These are phyloP conservation scores for Apodemus sylvaticus DNA, from an alignment of 2,113 vertebrate genomes.

Conservation along the genomic window DNA sequence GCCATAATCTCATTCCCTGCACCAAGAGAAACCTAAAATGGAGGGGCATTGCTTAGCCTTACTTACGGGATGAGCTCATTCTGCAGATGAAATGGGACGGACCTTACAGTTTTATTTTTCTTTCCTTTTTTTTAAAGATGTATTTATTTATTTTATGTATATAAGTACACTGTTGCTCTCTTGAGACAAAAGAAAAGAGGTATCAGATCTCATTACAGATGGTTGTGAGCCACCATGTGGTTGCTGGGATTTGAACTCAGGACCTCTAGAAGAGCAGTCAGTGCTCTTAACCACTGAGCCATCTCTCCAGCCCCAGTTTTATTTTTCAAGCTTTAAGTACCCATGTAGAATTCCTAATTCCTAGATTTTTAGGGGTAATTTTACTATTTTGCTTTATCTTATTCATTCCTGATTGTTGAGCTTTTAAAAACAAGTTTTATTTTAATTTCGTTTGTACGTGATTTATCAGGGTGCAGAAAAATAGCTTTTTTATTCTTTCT, in stretches of 20 bases:
- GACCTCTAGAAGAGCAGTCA: no score
- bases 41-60: not conserved
- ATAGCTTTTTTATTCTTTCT: constrained; percentile 5
- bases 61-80: not conserved
- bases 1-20: not conserved
- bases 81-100: not conserved
- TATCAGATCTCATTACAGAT: no score
- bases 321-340: not conserved
- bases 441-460: constrained; percentile 25
- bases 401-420: not conserved
- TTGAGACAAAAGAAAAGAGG: no score
- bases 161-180: no score
- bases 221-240: no score
- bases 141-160: no score
- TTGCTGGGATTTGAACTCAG: no score
- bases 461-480: not conserved
- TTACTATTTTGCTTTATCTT: not conserved
- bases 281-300: no score
- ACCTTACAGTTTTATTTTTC: not conserved
- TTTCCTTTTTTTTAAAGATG: no score
- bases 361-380: not conserved
- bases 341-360: not conserved
- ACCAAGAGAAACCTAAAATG: not conserved
- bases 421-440: not conserved
- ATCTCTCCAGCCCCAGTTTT: not conserved